phyloP scores from a whole-genome alignment of 2,888 invertebrate genomes.

The Diplolepis rosae region DNA sequence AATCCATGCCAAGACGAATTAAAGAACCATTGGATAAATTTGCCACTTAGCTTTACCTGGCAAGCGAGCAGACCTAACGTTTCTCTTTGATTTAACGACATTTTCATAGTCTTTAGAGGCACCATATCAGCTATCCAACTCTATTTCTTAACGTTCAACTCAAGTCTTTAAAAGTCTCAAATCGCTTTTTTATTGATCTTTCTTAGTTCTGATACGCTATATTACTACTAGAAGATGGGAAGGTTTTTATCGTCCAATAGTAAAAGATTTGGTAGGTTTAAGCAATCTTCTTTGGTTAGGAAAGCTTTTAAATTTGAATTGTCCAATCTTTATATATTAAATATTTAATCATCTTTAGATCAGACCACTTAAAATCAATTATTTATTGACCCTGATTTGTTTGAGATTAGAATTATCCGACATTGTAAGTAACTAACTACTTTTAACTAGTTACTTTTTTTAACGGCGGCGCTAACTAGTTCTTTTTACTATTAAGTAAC shows the following conservation, averaged over 20 bases:
- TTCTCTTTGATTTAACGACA: conserved; percentile 49
- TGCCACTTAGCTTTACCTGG: conserved; percentile 31
- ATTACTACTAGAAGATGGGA: not conserved
- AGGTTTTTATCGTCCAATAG: not conserved
- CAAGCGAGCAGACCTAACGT: conserved; percentile 34
- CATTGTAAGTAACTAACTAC: too few species aligned
- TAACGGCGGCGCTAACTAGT: too few species aligned
- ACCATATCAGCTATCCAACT: conserved; percentile 4
- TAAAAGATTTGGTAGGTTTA: not conserved
- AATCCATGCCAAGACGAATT: conserved; percentile 66
- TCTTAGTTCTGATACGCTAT: not conserved
- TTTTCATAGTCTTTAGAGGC: conserved; percentile 49
- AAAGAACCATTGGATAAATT: conserved; percentile 57
- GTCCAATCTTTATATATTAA: too few species aligned
- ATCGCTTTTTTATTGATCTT: conserved; percentile 23
- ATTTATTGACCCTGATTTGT: too few species aligned
- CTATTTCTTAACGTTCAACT: conserved; percentile 25
- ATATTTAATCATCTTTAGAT: too few species aligned
- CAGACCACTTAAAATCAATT: too few species aligned
- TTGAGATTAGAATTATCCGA: too few species aligned
- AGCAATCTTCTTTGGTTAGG: not conserved
- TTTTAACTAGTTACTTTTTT: too few species aligned
- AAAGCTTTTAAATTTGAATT: not conserved
- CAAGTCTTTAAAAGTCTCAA: conserved; percentile 12
- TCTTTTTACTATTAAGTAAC: too few species aligned